Evolutionary conservation across 2,888 invertebrate genomes (phyloP), one percentile per base, ranked within the genome.

Genomic region (Cheilosia vulpina): DNA sequence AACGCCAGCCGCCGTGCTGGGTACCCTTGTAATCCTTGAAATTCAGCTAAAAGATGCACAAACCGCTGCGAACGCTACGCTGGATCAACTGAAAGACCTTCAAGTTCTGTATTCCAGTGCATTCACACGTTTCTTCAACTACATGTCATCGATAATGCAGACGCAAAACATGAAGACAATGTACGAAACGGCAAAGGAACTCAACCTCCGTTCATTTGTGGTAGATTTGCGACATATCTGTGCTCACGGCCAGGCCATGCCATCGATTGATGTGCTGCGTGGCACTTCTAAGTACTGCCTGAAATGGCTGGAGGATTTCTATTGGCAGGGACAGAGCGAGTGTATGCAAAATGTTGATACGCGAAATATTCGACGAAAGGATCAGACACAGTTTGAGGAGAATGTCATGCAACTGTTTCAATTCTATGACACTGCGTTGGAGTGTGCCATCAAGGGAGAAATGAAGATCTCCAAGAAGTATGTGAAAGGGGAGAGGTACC

Each of bases 81-180:
- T 62, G 1, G 55, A 63, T 7, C 19, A 73, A 1, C 41, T 65
- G 0, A 77, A 69, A 7, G 90, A 89, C 15, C 62, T 91, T 1
- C 89, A 90, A 66, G 87, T 87, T 0, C 87, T 90, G 3, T 92
- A 92, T 84, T 89, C 92, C 0, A 90, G 88, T 52, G 90, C 92
- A 4, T 90, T 92, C 38, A 92, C 90, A 0, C 89, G 92, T 2
- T 92, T 92, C 69, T 90, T 91, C 31, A 92, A 92, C 81, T 92
- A 91, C 31, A 92, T 92, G 92, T 92, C 91, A 0, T 92, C 92
- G 1, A 92, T 91, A 7, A 91, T 90, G 88, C 92, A 91, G 66
- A 87, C 88, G 2, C 88, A 89, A 52, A 89, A 88, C 77, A 89
- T 89, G 89, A 89, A 88, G 27, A 90, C 91, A 47, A 92, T 92